A percentile compares a stretch with the other conserved stretches of the same genome.
Conservation (phyloP, 1,140 invertebrate species). For the Heliconius melpomene region DNA sequence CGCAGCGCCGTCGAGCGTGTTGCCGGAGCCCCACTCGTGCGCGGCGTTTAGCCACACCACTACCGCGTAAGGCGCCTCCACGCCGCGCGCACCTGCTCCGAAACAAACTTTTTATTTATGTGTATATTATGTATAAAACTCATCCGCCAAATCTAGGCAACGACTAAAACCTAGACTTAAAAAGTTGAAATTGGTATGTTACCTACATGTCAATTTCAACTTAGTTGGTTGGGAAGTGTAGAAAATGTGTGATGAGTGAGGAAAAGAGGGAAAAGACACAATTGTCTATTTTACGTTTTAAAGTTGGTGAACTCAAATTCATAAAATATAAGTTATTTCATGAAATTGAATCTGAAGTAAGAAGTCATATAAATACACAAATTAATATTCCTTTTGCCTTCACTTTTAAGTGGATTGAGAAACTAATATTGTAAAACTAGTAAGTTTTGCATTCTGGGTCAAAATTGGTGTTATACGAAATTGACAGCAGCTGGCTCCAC, state of each 20-base stretch:
- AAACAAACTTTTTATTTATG: background rate
- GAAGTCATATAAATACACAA: background rate
- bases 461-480: background rate
- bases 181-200: no score
- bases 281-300: no score
- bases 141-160: no score
- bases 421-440: background rate
- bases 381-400: background rate
- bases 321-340: no score
- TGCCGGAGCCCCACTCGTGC: conserved; percentile 92
- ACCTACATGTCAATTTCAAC: no score
- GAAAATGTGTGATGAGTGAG: background rate
- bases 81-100: conserved; percentile 82
- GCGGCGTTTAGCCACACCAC: conserved; percentile 93
- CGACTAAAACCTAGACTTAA: no score
- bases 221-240: no score
- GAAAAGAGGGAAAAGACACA: no score
- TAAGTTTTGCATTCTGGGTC: background rate
- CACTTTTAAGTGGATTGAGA: background rate
- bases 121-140: no score
- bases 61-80: conserved; percentile 87
- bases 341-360: no score
- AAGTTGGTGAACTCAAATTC: no score
- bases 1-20: conserved; percentile 93
- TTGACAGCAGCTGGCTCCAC: background rate